Evolutionary conservation across 2,113 vertebrate species (phyloP).

Genomic region (Scomber japonicus): DNA sequence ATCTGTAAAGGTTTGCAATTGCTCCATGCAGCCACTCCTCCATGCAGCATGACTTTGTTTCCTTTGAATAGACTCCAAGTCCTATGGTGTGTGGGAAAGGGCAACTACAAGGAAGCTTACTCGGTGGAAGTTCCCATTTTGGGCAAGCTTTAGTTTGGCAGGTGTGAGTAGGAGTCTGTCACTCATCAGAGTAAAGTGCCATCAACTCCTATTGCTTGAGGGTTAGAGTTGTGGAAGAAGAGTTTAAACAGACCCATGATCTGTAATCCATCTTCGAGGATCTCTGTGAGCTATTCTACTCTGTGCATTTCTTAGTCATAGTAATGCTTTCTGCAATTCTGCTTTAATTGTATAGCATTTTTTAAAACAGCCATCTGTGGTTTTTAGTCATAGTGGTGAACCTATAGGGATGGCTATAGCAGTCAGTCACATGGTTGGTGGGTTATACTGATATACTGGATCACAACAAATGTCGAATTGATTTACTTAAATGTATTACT

Average conservation of each 20-base stretch:
- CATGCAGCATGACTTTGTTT: constrained; percentile 15
- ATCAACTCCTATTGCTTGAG: background rate
- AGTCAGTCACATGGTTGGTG: background rate
- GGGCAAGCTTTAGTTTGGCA: constrained; percentile 11
- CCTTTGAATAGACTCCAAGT: constrained; percentile 28
- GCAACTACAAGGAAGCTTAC: background rate
- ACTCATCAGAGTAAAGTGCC: background rate
- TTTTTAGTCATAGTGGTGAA: too few species aligned
- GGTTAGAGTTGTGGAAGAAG: background rate
- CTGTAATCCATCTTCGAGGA: background rate
- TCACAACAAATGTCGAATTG: too few species aligned
- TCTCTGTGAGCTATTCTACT: background rate
- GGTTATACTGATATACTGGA: too few species aligned
- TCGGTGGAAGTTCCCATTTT: background rate
- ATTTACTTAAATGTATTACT: too few species aligned
- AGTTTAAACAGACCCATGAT: constrained; percentile 6
- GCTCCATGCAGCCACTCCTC: constrained; percentile 34
- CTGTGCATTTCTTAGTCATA: background rate
- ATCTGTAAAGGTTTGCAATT: background rate
- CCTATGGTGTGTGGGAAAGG: background rate
- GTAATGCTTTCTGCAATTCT: background rate
- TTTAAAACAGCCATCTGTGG: background rate
- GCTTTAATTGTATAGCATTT: background rate
- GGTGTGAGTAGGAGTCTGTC: constrained; percentile 1
- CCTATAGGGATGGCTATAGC: background rate